A percentile compares a stretch with the other conserved stretches of the same genome.
These are phyloP conservation scores for Cichladusa arquata DNA, from an alignment of 2,113 vertebrate genomes.

Conservation along the genomic window DNA sequence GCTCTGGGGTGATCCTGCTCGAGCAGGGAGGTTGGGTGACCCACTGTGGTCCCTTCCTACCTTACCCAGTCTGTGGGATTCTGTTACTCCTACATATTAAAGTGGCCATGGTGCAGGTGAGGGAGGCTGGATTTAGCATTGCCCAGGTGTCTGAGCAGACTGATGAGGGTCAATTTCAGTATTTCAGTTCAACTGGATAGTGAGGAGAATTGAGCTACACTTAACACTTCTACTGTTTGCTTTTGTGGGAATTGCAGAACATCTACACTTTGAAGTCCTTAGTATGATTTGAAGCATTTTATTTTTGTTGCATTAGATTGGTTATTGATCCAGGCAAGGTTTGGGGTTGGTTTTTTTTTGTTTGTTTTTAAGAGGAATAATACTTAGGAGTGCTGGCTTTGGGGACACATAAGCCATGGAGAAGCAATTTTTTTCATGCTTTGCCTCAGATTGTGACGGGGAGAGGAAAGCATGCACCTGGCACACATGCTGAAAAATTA, in stretches of 20 bases:
- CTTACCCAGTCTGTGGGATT: background rate
- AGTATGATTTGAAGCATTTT: background rate
- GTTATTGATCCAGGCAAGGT: background rate
- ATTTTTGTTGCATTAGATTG: background rate
- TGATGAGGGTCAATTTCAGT: background rate
- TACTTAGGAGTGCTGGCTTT: background rate
- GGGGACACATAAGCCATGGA: accelerated
- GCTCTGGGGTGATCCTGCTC: too few species aligned
- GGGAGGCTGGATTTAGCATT: background rate
- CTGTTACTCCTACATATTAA: background rate
- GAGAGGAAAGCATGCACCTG: background rate
- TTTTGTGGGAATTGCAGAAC: background rate
- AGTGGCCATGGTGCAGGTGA: accelerated
- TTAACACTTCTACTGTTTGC: background rate
- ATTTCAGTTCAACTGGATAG: background rate
- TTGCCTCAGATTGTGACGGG: background rate
- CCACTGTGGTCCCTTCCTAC: too few species aligned
- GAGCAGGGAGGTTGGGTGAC: too few species aligned
- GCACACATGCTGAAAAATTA: background rate
- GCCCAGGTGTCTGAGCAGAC: background rate
- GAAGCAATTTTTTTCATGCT: background rate
- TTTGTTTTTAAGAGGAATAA: background rate
- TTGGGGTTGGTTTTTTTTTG: background rate
- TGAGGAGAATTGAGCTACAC: background rate
- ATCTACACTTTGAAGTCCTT: background rate